phyloP scores from a whole-genome alignment of 2,888 invertebrate genomes.

The Aporophyla lueneburgensis region DNA sequence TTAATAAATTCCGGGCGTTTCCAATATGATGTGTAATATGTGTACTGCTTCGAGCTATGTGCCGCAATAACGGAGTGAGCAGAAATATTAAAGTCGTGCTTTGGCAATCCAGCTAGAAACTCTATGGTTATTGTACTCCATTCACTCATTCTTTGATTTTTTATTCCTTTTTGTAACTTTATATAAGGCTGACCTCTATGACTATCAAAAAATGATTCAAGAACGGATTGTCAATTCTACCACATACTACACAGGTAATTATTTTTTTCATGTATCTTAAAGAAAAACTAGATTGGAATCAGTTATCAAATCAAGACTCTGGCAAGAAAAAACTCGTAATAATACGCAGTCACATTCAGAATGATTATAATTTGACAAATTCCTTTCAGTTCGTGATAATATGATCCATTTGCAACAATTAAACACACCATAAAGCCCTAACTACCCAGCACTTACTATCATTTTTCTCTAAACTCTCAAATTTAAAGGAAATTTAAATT shows the following conservation, averaged over 20 bases:
- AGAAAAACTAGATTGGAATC: too few species aligned
- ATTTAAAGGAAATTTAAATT: too few species aligned
- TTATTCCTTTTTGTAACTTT: not conserved
- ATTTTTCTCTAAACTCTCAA: too few species aligned
- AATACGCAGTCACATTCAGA: not conserved
- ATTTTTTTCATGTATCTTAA: not conserved
- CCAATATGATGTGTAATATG: conserved; percentile 59
- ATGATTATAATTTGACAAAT: too few species aligned
- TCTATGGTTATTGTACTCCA: not conserved
- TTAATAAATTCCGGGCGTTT: conserved; percentile 55
- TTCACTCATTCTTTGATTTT: not conserved
- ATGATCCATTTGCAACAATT: too few species aligned
- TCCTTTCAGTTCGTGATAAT: too few species aligned
- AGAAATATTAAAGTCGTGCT: conserved; percentile 57
- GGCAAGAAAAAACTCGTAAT: not conserved
- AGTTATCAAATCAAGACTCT: too few species aligned
- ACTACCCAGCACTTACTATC: too few species aligned
- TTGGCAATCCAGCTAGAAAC: conserved; percentile 7
- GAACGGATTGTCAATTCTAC: not conserved
- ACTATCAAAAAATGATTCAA: not conserved
- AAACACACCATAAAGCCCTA: too few species aligned
- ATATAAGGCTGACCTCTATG: not conserved
- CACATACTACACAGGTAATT: not conserved
- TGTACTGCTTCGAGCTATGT: conserved; percentile 56
- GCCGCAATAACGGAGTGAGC: conserved; percentile 37